phyloP scores from a whole-genome alignment of 37 sponge, comb jelly and placozoan species.

The Theonella swinhoei region DNA sequence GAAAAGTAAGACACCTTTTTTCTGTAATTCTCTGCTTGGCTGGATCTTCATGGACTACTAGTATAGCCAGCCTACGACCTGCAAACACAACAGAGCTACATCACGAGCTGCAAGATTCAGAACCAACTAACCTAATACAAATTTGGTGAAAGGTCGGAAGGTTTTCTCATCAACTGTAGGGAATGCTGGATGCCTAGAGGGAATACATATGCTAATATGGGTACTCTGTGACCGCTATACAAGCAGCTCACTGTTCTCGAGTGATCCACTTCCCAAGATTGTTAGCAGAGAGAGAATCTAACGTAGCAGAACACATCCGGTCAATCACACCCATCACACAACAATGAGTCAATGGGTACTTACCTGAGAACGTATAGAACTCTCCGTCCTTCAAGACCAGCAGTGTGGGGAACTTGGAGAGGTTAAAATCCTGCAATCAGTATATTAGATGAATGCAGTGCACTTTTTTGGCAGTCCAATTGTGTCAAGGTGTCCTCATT shows the following conservation, averaged over 20 bases:
- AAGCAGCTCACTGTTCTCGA: constrained; percentile 5
- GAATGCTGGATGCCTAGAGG: constrained; percentile 25
- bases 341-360: too few relatives aligned
- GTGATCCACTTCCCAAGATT: constrained; percentile 15
- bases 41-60: constrained; percentile 30
- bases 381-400: constrained; percentile 55
- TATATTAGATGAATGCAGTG: not conserved
- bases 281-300: constrained; percentile 14
- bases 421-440: constrained; percentile 16
- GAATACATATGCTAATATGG: not conserved
- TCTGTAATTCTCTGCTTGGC: constrained; percentile 5
- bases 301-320: too few relatives aligned
- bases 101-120: not conserved
- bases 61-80: constrained; percentile 23
- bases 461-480: not conserved
- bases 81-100: not conserved
- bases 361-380: constrained; percentile 37
- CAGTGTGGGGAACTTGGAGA: constrained; percentile 29
- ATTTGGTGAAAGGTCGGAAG: constrained; percentile 11
- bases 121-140: constrained; percentile 7
- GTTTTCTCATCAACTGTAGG: constrained; percentile 29
- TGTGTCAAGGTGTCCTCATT: too few relatives aligned
- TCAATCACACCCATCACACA: too few relatives aligned
- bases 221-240: not conserved
- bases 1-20: constrained; percentile 21